These are phyloP conservation scores for Cettia cetti DNA, from an alignment of 2,113 vertebrate species.

Conservation along the genomic window DNA sequence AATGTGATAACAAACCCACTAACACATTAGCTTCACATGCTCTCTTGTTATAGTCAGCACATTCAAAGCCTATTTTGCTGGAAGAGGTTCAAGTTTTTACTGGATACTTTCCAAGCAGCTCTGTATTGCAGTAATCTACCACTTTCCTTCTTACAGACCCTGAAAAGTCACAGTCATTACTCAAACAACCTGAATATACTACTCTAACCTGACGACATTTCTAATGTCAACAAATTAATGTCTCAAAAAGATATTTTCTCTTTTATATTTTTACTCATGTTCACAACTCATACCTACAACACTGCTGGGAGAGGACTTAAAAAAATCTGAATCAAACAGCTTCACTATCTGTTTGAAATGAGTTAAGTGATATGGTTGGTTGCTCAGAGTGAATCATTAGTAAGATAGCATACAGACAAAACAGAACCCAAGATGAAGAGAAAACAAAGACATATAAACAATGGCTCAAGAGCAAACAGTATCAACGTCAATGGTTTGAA, in stretches of 20 bases:
- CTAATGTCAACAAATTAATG: not conserved
- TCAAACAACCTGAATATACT: not conserved
- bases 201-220: not conserved
- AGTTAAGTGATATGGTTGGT: not conserved
- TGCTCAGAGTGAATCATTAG: not conserved
- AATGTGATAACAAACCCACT: slow-evolving; percentile 43
- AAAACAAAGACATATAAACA: not conserved
- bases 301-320: not conserved
- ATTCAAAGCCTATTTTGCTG: slow-evolving; percentile 42
- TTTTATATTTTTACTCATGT: not conserved
- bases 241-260: not conserved
- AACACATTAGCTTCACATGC: slow-evolving; percentile 51
- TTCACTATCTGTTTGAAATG: not conserved
- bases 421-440: not conserved
- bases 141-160: not conserved
- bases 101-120: slow-evolving; percentile 41
- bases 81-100: slow-evolving; percentile 41
- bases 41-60: slow-evolving; percentile 51
- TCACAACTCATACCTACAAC: not conserved
- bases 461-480: not conserved
- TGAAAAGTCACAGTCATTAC: slow-evolving; percentile 10
- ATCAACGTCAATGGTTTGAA: not conserved
- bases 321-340: not conserved
- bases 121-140: slow-evolving; percentile 1
- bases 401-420: not conserved